phyloP scores from a whole-genome alignment of 2,797 vertebrate species.

The Propithecus deckenii region DNA sequence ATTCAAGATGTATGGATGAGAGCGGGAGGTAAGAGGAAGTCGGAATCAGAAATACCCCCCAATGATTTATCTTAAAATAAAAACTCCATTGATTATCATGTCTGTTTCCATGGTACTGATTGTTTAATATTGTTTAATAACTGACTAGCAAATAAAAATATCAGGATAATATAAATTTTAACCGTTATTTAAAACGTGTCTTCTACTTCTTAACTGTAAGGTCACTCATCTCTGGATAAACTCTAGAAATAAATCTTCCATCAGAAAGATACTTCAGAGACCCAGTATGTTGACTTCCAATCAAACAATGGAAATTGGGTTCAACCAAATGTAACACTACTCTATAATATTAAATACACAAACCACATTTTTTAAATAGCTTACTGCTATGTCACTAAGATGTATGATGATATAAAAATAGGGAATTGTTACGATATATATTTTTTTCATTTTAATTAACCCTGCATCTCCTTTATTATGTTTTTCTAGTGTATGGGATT shows the following conservation, averaged over 20 bases:
- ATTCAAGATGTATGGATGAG: not conserved
- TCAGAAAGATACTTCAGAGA: conserved; percentile 46
- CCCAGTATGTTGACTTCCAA: not conserved
- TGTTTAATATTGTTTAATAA: conserved; percentile 48
- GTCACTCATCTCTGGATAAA: conserved; percentile 69
- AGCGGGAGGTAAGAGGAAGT: not conserved
- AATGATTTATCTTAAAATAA: conserved; percentile 58
- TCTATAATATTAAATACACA: not conserved
- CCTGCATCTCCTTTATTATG: not conserved
- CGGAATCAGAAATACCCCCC: not conserved
- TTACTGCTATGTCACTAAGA: not conserved
- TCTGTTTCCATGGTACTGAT: conserved; percentile 52
- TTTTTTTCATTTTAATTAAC: not conserved
- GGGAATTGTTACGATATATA: not conserved
- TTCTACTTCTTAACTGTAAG: conserved; percentile 74
- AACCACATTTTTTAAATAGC: not conserved
- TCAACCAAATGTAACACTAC: not conserved
- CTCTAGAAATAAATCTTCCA: conserved; percentile 64
- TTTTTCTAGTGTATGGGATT: not conserved
- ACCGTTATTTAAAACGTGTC: conserved; percentile 73
- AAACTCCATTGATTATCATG: not conserved
- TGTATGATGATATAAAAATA: not conserved
- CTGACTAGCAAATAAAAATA: conserved; percentile 68
- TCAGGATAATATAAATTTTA: conserved; percentile 77
- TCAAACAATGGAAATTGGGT: not conserved